Percentiles rank a stretch among this genome's conserved stretches.
phyloP scores from a whole-genome alignment of 2,888 invertebrate genomes.

The Leucozona laternaria region DNA sequence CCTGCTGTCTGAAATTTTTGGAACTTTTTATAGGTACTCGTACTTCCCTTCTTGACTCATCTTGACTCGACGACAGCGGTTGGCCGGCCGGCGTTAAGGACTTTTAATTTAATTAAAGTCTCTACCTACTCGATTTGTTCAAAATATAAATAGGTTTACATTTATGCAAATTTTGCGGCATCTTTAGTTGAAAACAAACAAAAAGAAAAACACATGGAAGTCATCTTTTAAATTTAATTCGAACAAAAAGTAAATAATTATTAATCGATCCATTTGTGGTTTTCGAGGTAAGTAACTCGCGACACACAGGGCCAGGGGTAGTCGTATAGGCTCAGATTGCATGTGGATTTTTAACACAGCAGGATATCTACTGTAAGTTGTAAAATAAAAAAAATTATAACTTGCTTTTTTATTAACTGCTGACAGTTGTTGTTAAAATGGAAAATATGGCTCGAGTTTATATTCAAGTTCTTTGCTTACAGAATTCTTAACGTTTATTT shows the following conservation, averaged over 20 bases:
- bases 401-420: constrained; percentile 10
- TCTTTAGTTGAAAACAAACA: constrained; percentile 11
- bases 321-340: neutral
- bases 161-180: constrained; percentile 70
- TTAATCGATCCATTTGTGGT: constrained; percentile 73
- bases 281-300: constrained; percentile 60
- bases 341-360: constrained; percentile 39
- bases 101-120: constrained; percentile 38
- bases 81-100: constrained; percentile 39
- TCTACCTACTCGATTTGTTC: constrained; percentile 44
- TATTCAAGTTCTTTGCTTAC: constrained; percentile 9
- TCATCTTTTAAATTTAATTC: constrained; percentile 29
- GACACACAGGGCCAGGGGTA: neutral
- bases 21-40: constrained; percentile 31
- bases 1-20: constrained; percentile 35
- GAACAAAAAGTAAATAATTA: constrained; percentile 63
- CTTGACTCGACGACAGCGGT: neutral
- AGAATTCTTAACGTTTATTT: neutral
- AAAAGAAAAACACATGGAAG: neutral
- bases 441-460: constrained; percentile 24
- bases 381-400: constrained; percentile 10
- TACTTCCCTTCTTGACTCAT: constrained; percentile 28
- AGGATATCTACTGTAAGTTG: constrained; percentile 48
- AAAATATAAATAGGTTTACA: constrained; percentile 40
- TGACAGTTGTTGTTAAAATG: constrained; percentile 30